Percentiles rank a stretch among this genome's conserved stretches.
Evolutionary conservation across 53 echinoderm and acorn worm genomes (phyloP).

Genomic region (Crossaster papposus): DNA sequence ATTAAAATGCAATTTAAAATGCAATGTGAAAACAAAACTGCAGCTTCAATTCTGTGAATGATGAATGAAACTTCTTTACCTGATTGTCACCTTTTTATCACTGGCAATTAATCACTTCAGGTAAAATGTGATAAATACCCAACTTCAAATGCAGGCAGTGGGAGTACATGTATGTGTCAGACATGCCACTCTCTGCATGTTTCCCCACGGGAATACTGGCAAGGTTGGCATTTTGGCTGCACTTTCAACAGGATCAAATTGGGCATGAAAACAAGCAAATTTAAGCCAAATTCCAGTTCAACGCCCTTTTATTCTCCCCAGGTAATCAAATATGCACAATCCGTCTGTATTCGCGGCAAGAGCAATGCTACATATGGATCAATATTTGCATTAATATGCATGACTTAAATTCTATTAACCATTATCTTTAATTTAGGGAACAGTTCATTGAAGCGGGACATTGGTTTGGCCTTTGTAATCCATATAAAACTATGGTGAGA

Average conservation of each 20-base stretch:
- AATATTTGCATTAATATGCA: slow-evolving; percentile 16
- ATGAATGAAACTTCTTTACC: slow-evolving; percentile 11
- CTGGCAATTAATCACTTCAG: slow-evolving; percentile 47
- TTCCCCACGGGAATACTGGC: neutral
- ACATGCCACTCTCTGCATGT: neutral
- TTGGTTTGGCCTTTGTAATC: neutral
- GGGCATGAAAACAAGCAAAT: slow-evolving; percentile 20
- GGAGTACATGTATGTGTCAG: neutral
- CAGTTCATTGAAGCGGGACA: neutral
- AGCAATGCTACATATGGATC: neutral
- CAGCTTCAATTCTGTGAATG: slow-evolving; percentile 7
- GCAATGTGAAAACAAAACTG: neutral
- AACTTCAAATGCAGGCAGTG: neutral
- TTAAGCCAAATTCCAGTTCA: slow-evolving; percentile 6
- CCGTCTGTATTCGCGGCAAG: neutral
- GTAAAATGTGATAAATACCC: slow-evolving; percentile 1
- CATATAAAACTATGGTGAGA: neutral
- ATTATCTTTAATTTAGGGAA: slow-evolving; percentile 1
- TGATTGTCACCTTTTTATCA: slow-evolving; percentile 22
- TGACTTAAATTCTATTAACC: slow-evolving; percentile 1
- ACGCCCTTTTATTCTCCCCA: neutral
- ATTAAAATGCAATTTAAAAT: neutral
- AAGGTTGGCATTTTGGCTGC: neutral
- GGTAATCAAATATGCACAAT: neutral
- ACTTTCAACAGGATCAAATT: slow-evolving; percentile 26